Conservation (phyloP, 2,888 invertebrate species). For the Drosophila kambysellisi region DNA sequence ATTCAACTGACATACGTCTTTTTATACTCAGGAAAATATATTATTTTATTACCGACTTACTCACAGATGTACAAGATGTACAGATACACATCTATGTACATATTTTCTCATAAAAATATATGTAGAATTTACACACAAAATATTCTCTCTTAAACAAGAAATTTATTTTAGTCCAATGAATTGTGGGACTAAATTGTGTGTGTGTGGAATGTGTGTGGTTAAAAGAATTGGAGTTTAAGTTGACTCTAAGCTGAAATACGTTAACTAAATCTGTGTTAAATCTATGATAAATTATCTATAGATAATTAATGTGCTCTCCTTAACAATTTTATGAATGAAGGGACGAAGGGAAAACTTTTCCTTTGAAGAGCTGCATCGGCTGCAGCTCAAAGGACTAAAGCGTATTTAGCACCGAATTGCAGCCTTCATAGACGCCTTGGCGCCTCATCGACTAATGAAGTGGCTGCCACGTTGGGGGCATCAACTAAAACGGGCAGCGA, state of each 20-base stretch:
- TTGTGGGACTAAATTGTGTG: background rate
- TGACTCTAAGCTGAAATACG: background rate
- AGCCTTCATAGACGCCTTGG: slow-evolving; percentile 16
- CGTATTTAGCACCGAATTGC: slow-evolving; percentile 1
- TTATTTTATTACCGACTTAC: background rate
- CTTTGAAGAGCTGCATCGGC: slow-evolving; percentile 2
- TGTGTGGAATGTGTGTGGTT: too few species aligned
- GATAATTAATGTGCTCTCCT: slow-evolving; percentile 2
- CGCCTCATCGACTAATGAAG: slow-evolving; percentile 64
- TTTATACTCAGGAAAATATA: background rate
- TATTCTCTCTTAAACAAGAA: background rate
- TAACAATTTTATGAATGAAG: slow-evolving; percentile 3
- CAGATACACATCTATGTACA: background rate
- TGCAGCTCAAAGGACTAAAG: slow-evolving; percentile 6
- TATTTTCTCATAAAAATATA: slow-evolving; percentile 2
- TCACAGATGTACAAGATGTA: too few species aligned
- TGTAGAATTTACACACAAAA: background rate
- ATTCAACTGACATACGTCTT: background rate
- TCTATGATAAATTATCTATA: background rate
- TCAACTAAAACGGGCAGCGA: slow-evolving; percentile 35
- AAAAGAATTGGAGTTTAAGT: background rate
- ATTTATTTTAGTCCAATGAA: background rate
- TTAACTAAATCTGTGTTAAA: background rate
- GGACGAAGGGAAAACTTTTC: background rate
- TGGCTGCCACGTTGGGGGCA: slow-evolving; percentile 30